Evolutionary conservation across 2,888 invertebrate genomes (phyloP).

Genomic region (Mimas tiliae): DNA sequence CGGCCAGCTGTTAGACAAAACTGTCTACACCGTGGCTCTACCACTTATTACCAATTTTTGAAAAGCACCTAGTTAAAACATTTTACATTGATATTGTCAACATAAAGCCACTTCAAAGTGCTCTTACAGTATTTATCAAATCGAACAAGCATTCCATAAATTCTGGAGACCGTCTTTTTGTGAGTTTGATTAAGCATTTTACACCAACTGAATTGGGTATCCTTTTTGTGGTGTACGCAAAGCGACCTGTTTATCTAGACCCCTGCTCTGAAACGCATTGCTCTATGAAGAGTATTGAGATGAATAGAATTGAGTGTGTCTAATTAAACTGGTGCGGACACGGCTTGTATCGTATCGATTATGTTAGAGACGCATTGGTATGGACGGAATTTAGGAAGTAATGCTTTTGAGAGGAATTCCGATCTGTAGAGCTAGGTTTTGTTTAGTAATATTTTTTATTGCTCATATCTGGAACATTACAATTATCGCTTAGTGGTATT

Average conservation of each 20-base stretch:
- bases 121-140: slow-evolving; percentile 2
- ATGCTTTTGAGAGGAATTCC: slow-evolving; percentile 27
- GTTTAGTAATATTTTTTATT: background rate
- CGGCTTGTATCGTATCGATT: slow-evolving; percentile 41
- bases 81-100: background rate
- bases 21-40: too few species aligned
- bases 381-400: slow-evolving; percentile 60
- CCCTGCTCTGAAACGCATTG: background rate
- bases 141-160: slow-evolving; percentile 23
- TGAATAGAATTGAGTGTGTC: slow-evolving; percentile 42
- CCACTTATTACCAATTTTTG: background rate
- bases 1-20: too few species aligned
- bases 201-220: slow-evolving; percentile 33
- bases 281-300: slow-evolving; percentile 7
- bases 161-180: slow-evolving; percentile 21
- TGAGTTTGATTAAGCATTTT: slow-evolving; percentile 35
- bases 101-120: slow-evolving; percentile 4
- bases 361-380: slow-evolving; percentile 42
- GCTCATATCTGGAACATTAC: too few species aligned
- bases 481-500: too few species aligned
- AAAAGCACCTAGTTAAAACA: background rate
- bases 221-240: slow-evolving; percentile 35
- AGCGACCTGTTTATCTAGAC: slow-evolving; percentile 2
- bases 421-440: slow-evolving; percentile 8
- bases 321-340: slow-evolving; percentile 49